These are phyloP conservation scores for Xiphophorus couchianus DNA, from an alignment of 2,113 vertebrate genomes.

Conservation along the genomic window DNA sequence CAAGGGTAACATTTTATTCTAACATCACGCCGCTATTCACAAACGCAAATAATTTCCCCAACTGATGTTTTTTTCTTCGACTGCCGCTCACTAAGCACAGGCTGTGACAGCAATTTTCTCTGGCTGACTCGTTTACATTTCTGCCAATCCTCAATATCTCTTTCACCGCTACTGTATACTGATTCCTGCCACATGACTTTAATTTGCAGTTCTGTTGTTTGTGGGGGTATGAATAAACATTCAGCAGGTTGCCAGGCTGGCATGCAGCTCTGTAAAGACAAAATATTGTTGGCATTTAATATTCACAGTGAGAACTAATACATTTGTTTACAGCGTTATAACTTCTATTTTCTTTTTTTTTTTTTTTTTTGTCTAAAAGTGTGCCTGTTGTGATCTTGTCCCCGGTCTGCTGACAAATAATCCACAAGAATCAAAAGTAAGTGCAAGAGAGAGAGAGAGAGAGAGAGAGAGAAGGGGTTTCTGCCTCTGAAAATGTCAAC, in stretches of 20 bases:
- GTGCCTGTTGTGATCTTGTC: constrained; percentile 4
- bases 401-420: constrained; percentile 62
- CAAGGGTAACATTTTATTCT: not conserved
- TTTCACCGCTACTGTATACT: not conserved
- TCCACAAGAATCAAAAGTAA: constrained; percentile 48
- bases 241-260: constrained; percentile 10
- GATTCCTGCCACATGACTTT: not conserved
- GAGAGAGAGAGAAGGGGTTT: constrained; percentile 7
- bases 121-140: constrained; percentile 12
- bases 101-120: constrained; percentile 2
- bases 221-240: constrained; percentile 8
- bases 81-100: constrained; percentile 8
- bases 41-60: not conserved
- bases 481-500: constrained; percentile 67
- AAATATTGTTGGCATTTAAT: constrained; percentile 35
- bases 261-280: constrained; percentile 8
- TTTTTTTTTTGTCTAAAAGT: not conserved
- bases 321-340: constrained; percentile 26
- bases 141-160: constrained; percentile 7
- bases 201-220: not conserved
- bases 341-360: not conserved
- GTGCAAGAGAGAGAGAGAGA: constrained; percentile 27
- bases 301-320: constrained; percentile 29
- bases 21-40: not conserved
- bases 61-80: not conserved